Conservation (phyloP, 2,797 vertebrate species). For the Acridotheres tristis region DNA sequence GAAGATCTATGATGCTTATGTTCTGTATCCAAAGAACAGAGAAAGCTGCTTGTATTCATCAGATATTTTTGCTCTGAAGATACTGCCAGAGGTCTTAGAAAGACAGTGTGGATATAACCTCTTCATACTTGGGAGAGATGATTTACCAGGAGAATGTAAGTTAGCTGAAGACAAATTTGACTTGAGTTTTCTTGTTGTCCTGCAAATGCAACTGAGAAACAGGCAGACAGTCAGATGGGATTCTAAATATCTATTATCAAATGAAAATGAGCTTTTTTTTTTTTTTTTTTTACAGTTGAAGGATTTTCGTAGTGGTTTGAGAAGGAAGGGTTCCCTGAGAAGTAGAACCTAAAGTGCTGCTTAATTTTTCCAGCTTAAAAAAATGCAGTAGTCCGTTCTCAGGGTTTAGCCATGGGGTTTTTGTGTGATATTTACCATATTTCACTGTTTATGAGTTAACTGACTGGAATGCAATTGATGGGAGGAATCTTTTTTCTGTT, state of each 20-base stretch:
- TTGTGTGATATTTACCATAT: background rate
- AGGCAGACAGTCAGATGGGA: background rate
- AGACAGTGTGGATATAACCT: conserved; percentile 87
- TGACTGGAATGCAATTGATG: background rate
- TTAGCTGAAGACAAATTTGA: background rate
- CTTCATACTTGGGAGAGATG: conserved; percentile 88
- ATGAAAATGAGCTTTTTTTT: background rate
- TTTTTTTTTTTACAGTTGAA: background rate
- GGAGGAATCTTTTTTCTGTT: background rate
- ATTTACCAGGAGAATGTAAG: conserved; percentile 87
- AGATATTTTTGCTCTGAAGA: conserved; percentile 84
- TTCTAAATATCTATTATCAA: background rate
- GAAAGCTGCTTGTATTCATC: conserved; percentile 71
- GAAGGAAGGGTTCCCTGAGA: background rate
- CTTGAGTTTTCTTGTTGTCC: background rate
- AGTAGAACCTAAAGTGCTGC: background rate
- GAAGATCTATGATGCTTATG: conserved; percentile 89
- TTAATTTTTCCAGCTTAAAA: background rate
- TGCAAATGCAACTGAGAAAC: background rate
- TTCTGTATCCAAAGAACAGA: conserved; percentile 82
- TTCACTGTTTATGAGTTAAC: background rate
- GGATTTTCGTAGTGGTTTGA: background rate
- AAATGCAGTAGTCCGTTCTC: background rate
- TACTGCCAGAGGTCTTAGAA: conserved; percentile 88
- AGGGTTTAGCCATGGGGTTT: background rate